Base-by-base conservation (phyloP, 2,888 invertebrate genomes). In the Scrobipalpa atriplicella region DNA sequence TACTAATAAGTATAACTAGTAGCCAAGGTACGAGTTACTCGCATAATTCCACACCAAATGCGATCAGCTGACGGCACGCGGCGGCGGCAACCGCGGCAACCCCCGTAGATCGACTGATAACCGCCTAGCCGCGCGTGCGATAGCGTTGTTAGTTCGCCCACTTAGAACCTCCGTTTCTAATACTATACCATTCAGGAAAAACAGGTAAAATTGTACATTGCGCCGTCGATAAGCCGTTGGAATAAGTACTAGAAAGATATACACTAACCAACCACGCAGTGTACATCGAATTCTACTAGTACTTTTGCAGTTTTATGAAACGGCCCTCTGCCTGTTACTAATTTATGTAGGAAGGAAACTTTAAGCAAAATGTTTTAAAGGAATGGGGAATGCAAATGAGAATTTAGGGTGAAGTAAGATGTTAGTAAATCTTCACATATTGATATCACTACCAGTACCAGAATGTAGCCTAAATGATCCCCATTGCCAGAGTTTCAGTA, bases 41-140 rank as follows among this genome's bases (percentile, higher is more conserved):
- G 67, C 58, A 58, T 29, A 56, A 66, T 13, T 62, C 2, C n/a
- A 38, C 16, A 68, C 69, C 65, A 70, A 71, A 69, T 69, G 65
- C 58, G 60, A 72, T 70, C 72, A 72, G 67, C 70, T 72, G 54
- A 21, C 21, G 52, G 11, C 18, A 16, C 7, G 43, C 43, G 43
- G 70, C n/a, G n/a, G 63, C 39, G 41, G 18, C 11, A 61, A 61
- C 41, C 13, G 11, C 41, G 56, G 36, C 38, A 38, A 58, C 19
- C 21, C 58, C 43, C 21, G 29, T 38, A 36, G 58, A 58, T 58
- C 58, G n/a, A 38, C 16, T 29, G 58, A 58, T 58, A 58, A 9
- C 36, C 7, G 29, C 29, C n/a, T 58, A 58, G 2, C 36, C 2
- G 29, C 29, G 36, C 58, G 58, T 29, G 36, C 54, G 47, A 47